Percentiles rank a stretch among this genome's conserved stretches.
These are phyloP conservation scores for Turnix velox DNA, from an alignment of 2,113 vertebrate species.

Conservation along the genomic window DNA sequence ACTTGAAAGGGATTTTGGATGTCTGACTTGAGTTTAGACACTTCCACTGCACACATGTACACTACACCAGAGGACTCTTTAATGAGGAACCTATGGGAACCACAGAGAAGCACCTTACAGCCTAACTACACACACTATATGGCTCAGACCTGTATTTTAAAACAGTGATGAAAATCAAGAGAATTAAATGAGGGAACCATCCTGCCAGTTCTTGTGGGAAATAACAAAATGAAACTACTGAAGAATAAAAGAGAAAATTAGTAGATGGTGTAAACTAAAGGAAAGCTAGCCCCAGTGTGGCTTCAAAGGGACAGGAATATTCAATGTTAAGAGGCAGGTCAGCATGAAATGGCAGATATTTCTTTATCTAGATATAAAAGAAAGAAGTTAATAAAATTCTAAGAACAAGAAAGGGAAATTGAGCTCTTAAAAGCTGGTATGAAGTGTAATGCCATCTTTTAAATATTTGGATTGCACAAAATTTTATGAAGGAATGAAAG, in stretches of 20 bases:
- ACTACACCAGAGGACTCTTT: neutral
- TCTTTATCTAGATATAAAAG: neutral
- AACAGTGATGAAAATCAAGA: neutral
- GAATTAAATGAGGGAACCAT: neutral
- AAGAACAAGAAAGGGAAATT: neutral
- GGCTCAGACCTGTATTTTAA: neutral
- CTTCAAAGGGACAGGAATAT: neutral
- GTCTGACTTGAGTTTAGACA: neutral
- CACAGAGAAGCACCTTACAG: neutral
- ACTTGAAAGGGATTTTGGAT: neutral
- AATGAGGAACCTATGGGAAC: neutral
- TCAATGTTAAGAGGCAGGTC: neutral
- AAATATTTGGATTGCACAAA: neutral
- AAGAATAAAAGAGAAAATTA: neutral
- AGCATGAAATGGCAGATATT: neutral
- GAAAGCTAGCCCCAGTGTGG: neutral
- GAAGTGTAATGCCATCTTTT: neutral
- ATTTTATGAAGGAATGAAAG: neutral
- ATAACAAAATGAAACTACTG: neutral
- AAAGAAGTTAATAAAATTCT: neutral
- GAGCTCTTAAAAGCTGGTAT: neutral
- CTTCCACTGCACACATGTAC: neutral
- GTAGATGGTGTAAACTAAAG: neutral
- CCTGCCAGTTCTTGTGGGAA: neutral
- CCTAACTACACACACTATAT: accelerated